These are phyloP conservation scores for Varroa destructor DNA, from an alignment of 1,140 invertebrate species.

Conservation along the genomic window DNA sequence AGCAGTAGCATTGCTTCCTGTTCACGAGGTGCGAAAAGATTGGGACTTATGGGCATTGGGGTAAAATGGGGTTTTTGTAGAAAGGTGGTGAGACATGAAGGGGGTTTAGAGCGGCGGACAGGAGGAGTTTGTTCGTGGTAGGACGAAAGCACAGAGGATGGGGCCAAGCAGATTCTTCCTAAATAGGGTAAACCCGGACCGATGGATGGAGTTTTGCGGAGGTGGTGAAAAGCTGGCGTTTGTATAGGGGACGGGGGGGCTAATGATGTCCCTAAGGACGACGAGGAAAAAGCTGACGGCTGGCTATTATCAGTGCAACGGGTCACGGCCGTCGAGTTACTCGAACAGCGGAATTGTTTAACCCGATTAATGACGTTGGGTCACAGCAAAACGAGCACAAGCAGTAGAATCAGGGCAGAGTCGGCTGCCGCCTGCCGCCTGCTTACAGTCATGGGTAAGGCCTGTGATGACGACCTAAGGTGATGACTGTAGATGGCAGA, in stretches of 20 bases:
- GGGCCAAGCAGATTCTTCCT: background rate
- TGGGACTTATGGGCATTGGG: too few relatives aligned
- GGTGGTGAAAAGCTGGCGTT: background rate
- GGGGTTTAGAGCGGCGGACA: background rate
- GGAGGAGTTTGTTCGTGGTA: background rate
- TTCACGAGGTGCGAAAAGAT: too few relatives aligned
- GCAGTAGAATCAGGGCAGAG: too few relatives aligned
- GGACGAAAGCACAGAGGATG: background rate
- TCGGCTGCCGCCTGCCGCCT: too few relatives aligned
- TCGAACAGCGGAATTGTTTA: constrained; percentile 19
- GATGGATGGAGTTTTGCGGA: background rate
- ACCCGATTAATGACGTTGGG: constrained; percentile 15
- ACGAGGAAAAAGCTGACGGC: background rate
- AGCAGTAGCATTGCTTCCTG: too few relatives aligned
- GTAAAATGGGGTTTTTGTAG: too few relatives aligned
- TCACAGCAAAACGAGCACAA: too few relatives aligned
- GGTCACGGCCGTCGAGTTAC: background rate
- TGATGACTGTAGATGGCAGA: too few relatives aligned
- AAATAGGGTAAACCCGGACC: background rate
- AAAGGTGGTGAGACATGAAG: background rate
- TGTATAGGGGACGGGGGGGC: background rate
- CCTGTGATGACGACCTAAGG: too few relatives aligned
- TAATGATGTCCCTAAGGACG: constrained; percentile 27
- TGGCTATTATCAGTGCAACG: constrained; percentile 16
- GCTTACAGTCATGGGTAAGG: too few relatives aligned